Percentiles rank a stretch among this genome's conserved stretches.
Evolutionary conservation across 2,113 vertebrate genomes (phyloP).

Genomic region (Dissostichus mawsoni): DNA sequence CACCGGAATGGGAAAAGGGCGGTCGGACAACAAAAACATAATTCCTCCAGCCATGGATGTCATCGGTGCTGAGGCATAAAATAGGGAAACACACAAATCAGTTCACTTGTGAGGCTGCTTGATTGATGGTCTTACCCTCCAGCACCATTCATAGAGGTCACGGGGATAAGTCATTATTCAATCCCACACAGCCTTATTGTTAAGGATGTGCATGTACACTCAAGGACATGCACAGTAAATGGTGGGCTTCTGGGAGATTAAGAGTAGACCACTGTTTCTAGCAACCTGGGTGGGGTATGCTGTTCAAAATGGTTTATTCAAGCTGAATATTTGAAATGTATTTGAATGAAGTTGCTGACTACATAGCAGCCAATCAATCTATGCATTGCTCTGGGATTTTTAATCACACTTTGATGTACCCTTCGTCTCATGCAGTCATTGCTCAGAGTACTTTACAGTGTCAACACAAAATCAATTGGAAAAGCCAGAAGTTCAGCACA

Average conservation of each 20-base stretch:
- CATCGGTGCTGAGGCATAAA: too few relatives aligned
- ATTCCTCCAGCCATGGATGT: too few relatives aligned
- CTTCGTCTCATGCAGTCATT: conserved; percentile 20
- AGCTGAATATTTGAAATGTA: conserved; percentile 23
- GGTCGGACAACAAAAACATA: too few relatives aligned
- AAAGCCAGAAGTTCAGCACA: conserved; percentile 17
- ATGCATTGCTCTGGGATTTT: conserved; percentile 3
- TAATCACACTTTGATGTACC: conserved; percentile 24
- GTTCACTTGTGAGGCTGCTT: conserved; percentile 22
- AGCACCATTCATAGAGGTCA: conserved; percentile 14
- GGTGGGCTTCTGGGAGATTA: conserved; percentile 23
- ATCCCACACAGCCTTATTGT: conserved; percentile 34
- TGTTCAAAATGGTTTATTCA: conserved; percentile 22
- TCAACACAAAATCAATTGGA: conserved; percentile 49
- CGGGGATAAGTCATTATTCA: conserved; percentile 16
- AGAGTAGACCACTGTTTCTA: conserved; percentile 34
- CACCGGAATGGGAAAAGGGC: too few relatives aligned
- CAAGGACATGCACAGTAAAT: conserved; percentile 15
- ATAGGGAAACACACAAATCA: neutral
- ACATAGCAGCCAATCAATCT: neutral
- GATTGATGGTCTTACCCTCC: conserved; percentile 28
- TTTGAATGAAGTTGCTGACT: neutral
- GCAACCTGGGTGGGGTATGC: conserved; percentile 31
- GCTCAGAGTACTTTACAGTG: conserved; percentile 29
- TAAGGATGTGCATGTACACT: conserved; percentile 9